phyloP scores from a whole-genome alignment of 2,797 vertebrate species.

The Pagetopsis macropterus region DNA sequence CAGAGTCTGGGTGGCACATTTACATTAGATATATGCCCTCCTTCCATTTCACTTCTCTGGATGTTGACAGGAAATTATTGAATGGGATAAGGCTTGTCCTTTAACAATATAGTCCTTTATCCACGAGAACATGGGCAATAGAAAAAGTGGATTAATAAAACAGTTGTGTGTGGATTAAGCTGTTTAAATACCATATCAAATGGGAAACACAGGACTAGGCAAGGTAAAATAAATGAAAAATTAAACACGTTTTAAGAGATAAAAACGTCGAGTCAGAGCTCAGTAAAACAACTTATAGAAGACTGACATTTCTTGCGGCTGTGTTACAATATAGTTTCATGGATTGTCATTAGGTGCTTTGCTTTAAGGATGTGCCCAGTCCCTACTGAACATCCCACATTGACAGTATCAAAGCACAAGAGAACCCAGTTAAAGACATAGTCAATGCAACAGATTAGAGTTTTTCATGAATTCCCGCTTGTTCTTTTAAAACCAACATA shows the following conservation, averaged over 20 bases:
- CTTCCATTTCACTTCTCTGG: slow-evolving; percentile 1
- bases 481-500: slow-evolving; percentile 4
- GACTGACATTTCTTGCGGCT: neutral
- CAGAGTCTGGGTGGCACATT: slow-evolving; percentile 2
- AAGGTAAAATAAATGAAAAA: neutral
- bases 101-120: slow-evolving; percentile 4
- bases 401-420: neutral
- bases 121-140: neutral
- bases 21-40: slow-evolving; percentile 18
- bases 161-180: too few relatives aligned
- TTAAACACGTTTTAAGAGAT: neutral
- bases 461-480: neutral
- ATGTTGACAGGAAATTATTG: neutral
- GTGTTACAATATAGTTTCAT: neutral
- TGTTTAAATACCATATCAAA: neutral
- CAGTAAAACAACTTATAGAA: neutral
- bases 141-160: slow-evolving; percentile 7
- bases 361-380: neutral
- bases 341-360: neutral
- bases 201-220: neutral
- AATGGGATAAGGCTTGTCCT: neutral
- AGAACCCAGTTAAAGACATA: neutral
- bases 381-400: neutral
- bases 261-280: neutral
- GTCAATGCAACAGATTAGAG: neutral